Conservation (phyloP, 2,888 invertebrate species). For the Alentia gelatinosa region DNA sequence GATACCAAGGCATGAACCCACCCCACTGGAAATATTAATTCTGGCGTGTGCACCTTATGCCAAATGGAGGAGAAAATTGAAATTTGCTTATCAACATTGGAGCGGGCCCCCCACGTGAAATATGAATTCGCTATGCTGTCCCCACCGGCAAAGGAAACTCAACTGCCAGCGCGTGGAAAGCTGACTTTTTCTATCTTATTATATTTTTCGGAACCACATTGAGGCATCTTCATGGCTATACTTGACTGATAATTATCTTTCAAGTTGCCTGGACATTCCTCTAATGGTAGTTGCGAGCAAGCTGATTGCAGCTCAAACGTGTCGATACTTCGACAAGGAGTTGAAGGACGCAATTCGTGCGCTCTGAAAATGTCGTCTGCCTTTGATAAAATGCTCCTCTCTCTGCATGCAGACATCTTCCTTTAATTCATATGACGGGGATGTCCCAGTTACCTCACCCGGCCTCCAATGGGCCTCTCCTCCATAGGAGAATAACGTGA, state of each 20-base stretch:
- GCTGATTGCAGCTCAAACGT: not conserved
- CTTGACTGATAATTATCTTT: conserved; percentile 16
- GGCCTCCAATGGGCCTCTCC: not conserved
- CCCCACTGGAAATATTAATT: conserved; percentile 18
- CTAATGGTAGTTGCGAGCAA: conserved; percentile 5
- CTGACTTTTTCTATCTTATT: not conserved
- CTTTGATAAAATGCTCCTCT: not conserved
- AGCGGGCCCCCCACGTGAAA: not conserved
- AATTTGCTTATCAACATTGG: conserved; percentile 31
- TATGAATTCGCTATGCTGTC: not conserved
- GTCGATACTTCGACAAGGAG: not conserved
- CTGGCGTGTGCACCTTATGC: conserved; percentile 22
- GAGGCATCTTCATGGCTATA: not conserved
- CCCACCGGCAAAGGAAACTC: not conserved
- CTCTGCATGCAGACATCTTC: not conserved
- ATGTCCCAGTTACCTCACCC: not conserved
- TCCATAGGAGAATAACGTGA: too few relatives aligned
- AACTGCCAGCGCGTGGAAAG: not conserved
- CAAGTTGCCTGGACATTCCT: not conserved
- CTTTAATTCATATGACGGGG: not conserved
- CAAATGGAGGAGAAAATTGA: conserved; percentile 47
- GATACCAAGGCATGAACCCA: not conserved
- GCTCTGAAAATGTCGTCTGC: not conserved
- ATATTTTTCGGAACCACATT: not conserved
- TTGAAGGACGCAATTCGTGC: not conserved